Conservation (phyloP, 2,888 invertebrate genomes). For the Buathra laborator region DNA sequence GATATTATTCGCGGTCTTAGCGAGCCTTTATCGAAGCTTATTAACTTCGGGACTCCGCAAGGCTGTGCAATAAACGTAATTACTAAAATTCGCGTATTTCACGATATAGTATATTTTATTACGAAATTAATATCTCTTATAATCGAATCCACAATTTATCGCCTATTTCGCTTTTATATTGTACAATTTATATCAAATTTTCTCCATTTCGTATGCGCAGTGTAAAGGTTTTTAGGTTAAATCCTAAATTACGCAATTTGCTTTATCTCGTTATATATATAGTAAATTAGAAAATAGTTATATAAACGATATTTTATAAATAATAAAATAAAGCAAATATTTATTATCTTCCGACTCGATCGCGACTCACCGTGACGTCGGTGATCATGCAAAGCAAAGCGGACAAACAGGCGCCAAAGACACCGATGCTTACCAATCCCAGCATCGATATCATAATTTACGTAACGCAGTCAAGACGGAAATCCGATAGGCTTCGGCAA, state of each 20-base stretch:
- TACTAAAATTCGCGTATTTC: too few relatives aligned
- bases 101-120: neutral
- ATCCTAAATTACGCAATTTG: too few relatives aligned
- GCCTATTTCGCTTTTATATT: too few relatives aligned
- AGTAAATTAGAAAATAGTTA: neutral
- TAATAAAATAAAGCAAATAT: neutral
- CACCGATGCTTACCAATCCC: conserved; percentile 59
- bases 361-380: conserved; percentile 55
- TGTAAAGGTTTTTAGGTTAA: too few relatives aligned
- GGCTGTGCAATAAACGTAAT: conserved; percentile 18
- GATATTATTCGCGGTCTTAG: conserved; percentile 18
- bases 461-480: neutral
- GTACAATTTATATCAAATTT: too few relatives aligned
- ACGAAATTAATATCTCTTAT: neutral
- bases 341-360: neutral
- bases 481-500: neutral
- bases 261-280: too few relatives aligned
- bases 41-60: conserved; percentile 23
- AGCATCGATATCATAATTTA: conserved; percentile 56
- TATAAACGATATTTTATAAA: neutral
- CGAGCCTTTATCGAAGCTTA: conserved; percentile 19
- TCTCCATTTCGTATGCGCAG: too few relatives aligned
- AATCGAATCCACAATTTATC: too few relatives aligned
- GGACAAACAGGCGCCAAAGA: conserved; percentile 57
- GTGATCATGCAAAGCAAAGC: conserved; percentile 60